Evolutionary conservation across 2,797 vertebrate genomes (phyloP).

Genomic region (Muscicapa comitata): DNA sequence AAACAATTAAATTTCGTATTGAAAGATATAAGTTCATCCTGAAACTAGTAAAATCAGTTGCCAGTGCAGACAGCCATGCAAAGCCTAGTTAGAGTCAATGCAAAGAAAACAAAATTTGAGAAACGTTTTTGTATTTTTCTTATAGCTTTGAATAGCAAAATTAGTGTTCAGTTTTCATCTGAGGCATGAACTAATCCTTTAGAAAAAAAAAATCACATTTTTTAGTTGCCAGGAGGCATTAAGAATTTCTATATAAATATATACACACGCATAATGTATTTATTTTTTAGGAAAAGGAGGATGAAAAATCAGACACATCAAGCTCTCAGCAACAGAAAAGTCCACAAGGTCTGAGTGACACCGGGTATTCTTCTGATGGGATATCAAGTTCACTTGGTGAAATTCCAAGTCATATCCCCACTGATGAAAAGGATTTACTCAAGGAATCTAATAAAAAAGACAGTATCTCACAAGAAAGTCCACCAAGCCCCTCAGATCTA

Average conservation of each 20-base stretch:
- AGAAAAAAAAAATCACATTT: not conserved
- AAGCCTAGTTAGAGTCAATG: not conserved
- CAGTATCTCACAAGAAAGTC: conserved; percentile 79
- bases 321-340: conserved; percentile 82
- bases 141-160: not conserved
- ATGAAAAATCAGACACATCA: conserved; percentile 80
- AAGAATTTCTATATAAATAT: conserved; percentile 35
- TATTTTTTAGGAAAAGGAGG: conserved; percentile 82
- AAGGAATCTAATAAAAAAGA: conserved; percentile 80
- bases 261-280: conserved; percentile 64
- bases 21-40: not conserved
- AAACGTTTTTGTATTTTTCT: not conserved
- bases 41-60: not conserved
- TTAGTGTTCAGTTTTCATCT: not conserved
- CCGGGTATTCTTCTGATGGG: conserved; percentile 84
- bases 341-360: conserved; percentile 83
- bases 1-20: not conserved
- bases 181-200: not conserved
- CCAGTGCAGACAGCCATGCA: not conserved
- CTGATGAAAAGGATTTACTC: conserved; percentile 79
- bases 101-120: not conserved
- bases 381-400: conserved; percentile 84
- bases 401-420: conserved; percentile 80
- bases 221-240: conserved; percentile 17
- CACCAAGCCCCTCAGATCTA: conserved; percentile 88